phyloP scores from a whole-genome alignment of 92 coral and sea anemone genomes.

The Umimayanthus chanpuru region DNA sequence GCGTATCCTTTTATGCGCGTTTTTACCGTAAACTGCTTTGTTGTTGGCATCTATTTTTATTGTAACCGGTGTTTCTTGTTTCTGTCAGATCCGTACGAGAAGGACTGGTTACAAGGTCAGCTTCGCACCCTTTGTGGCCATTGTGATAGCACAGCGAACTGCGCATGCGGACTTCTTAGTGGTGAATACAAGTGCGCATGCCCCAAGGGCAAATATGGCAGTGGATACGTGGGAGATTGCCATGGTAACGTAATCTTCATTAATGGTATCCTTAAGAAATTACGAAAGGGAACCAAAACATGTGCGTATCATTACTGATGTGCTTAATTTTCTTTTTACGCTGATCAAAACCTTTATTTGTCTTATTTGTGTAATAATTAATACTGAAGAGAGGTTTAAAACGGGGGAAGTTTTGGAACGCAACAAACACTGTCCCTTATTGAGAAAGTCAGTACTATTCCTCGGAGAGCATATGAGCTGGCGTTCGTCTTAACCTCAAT shows the following conservation, averaged over 20 bases:
- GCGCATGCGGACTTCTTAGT: constrained; percentile 95
- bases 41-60: neutral
- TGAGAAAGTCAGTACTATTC: too few species aligned
- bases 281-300: neutral
- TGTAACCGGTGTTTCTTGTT: neutral
- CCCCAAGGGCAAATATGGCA: constrained; percentile 79
- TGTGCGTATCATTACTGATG: too few species aligned
- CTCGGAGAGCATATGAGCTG: too few species aligned
- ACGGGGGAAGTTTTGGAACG: too few species aligned
- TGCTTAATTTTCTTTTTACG: too few species aligned
- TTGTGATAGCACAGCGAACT: constrained; percentile 80
- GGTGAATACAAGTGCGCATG: constrained; percentile 95
- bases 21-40: neutral
- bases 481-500: too few species aligned
- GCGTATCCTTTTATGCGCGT: neutral
- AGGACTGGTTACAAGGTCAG: constrained; percentile 67
- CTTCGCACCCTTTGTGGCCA: constrained; percentile 68
- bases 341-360: too few species aligned
- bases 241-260: constrained; percentile 58
- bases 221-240: constrained; percentile 82
- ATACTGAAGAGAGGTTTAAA: too few species aligned
- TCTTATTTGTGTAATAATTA: too few species aligned
- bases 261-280: neutral
- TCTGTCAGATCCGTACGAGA: constrained; percentile 81
- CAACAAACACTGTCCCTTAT: too few species aligned